Conservation (phyloP, 2,888 invertebrate species). For the Ctenicera cuprea region DNA sequence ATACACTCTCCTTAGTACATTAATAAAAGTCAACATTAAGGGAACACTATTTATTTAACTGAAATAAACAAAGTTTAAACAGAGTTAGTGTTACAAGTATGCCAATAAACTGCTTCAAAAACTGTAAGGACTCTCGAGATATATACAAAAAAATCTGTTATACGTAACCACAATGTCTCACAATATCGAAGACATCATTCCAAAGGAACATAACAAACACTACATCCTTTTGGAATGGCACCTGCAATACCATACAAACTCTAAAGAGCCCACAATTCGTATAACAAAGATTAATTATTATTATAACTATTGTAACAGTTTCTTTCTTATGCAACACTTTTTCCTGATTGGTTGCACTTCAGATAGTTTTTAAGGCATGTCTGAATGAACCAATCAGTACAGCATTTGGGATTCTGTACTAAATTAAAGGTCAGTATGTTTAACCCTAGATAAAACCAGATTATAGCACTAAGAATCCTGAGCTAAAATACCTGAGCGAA, state of each 20-base stretch:
- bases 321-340: constrained; percentile 21
- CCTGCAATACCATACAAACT: constrained; percentile 23
- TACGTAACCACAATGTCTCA: constrained; percentile 50
- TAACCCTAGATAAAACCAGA: constrained; percentile 30
- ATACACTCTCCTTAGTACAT: too few species aligned
- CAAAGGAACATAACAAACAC: constrained; percentile 4
- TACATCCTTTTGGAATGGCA: too few species aligned
- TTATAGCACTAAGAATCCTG: constrained; percentile 63
- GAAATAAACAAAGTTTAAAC: constrained; percentile 69
- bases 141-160: constrained; percentile 56
- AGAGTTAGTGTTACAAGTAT: constrained; percentile 68
- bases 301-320: constrained; percentile 27
- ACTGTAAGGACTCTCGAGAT: constrained; percentile 56
- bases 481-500: constrained; percentile 72
- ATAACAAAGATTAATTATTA: constrained; percentile 31
- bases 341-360: neutral
- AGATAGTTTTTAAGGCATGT: constrained; percentile 46
- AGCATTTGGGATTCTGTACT: constrained; percentile 31
- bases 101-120: constrained; percentile 62
- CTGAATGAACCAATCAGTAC: constrained; percentile 22
- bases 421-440: constrained; percentile 25
- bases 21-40: constrained; percentile 60
- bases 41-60: constrained; percentile 74
- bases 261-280: constrained; percentile 31
- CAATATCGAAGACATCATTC: constrained; percentile 42